phyloP scores from a whole-genome alignment of 2,888 invertebrate species.

The Eustalomyia histrio region DNA sequence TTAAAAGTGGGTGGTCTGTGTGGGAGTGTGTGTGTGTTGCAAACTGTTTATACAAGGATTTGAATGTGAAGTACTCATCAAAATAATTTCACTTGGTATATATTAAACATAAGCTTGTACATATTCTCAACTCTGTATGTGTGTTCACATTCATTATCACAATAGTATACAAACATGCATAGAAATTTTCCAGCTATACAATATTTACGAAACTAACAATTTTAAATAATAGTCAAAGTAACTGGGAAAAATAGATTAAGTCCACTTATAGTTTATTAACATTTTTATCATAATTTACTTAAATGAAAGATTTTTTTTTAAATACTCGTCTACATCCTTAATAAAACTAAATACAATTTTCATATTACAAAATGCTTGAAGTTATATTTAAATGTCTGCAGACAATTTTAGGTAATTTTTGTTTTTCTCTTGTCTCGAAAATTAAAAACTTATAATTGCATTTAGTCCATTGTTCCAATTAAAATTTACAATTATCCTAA shows the following conservation, averaged over 20 bases:
- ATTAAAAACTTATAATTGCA: neutral
- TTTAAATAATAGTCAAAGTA: neutral
- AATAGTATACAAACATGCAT: neutral
- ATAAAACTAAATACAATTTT: too few species aligned
- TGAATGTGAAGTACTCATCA: neutral
- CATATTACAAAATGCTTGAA: too few species aligned
- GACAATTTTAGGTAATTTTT: neutral
- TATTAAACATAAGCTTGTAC: neutral
- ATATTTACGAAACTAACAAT: neutral
- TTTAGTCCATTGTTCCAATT: neutral
- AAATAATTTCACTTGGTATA: neutral
- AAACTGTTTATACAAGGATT: neutral
- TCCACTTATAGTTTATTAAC: neutral
- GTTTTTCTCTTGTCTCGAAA: neutral
- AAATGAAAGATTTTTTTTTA: too few species aligned
- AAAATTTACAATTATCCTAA: neutral
- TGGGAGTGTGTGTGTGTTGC: neutral
- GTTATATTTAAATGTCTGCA: too few species aligned
- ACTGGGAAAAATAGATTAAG: neutral
- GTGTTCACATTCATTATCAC: neutral
- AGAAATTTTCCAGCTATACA: neutral
- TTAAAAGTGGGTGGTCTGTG: neutral
- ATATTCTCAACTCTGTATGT: neutral
- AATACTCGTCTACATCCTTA: too few species aligned
- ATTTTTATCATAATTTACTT: neutral